Conservation (phyloP, 92 coral and sea anemone species). For the Actinostola sp. region DNA sequence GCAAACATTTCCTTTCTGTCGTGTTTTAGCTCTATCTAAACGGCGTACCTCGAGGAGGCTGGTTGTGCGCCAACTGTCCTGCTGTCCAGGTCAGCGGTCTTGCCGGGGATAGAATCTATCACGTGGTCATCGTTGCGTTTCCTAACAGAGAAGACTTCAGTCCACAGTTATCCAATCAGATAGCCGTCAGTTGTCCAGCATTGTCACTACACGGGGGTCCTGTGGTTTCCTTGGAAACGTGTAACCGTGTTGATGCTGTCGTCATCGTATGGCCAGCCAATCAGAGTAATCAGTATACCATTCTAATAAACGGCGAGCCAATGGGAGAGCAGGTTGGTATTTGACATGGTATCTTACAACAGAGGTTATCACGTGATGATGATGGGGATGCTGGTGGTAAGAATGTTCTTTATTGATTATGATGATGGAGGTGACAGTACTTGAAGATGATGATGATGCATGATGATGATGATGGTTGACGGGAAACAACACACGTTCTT, state of each 20-base stretch:
- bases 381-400: background rate
- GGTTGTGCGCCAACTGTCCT: conserved; percentile 67
- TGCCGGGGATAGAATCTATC: conserved; percentile 73
- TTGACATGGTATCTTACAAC: background rate
- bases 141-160: conserved; percentile 55
- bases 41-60: conserved; percentile 57
- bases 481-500: too few species aligned
- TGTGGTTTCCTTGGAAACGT: conserved; percentile 73
- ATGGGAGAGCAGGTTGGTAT: conserved; percentile 68
- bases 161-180: conserved; percentile 83
- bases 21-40: conserved; percentile 65
- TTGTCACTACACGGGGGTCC: conserved; percentile 75
- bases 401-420: background rate
- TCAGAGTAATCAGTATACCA: conserved; percentile 42
- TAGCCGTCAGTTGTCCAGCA: conserved; percentile 67
- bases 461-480: background rate
- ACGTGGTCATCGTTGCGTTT: conserved; percentile 71
- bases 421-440: background rate
- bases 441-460: conserved; percentile 6
- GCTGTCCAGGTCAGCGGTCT: conserved; percentile 79
- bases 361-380: background rate
- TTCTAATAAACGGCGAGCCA: conserved; percentile 72
- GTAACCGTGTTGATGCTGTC: conserved; percentile 70
- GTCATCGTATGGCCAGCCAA: conserved; percentile 74
- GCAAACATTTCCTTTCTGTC: background rate